These are phyloP conservation scores for Thaumetopoea pityocampa DNA, from an alignment of 1,140 invertebrate genomes.

Conservation along the genomic window DNA sequence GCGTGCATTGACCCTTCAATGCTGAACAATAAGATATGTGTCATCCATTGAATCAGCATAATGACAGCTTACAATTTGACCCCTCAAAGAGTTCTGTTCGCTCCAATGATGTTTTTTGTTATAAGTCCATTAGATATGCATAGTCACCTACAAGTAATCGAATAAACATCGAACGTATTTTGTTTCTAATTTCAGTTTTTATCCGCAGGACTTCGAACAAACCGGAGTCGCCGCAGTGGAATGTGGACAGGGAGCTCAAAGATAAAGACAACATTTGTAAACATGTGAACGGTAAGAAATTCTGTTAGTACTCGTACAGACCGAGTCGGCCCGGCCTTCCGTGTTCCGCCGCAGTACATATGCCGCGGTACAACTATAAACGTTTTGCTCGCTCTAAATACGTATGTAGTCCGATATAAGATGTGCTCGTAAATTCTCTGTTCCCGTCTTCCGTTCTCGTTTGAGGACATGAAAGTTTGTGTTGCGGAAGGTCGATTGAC, in stretches of 20 bases:
- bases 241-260: slow-evolving; percentile 50
- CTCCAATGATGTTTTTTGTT: too few relatives aligned
- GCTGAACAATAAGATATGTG: slow-evolving; percentile 44
- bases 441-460: neutral
- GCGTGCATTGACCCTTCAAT: slow-evolving; percentile 58
- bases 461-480: slow-evolving; percentile 23
- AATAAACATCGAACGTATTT: slow-evolving; percentile 12
- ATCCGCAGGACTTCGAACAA: slow-evolving; percentile 56
- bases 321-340: slow-evolving; percentile 2
- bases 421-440: neutral
- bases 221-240: slow-evolving; percentile 61
- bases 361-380: slow-evolving; percentile 1
- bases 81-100: slow-evolving; percentile 1
- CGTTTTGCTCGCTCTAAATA: slow-evolving; percentile 8
- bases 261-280: slow-evolving; percentile 58
- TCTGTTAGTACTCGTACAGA: slow-evolving; percentile 1
- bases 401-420: neutral
- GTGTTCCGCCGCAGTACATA: neutral
- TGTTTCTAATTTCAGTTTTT: slow-evolving; percentile 34
- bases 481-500: slow-evolving; percentile 54
- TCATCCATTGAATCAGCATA: slow-evolving; percentile 41
- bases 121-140: too few relatives aligned
- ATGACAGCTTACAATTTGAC: slow-evolving; percentile 22
- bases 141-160: too few relatives aligned
- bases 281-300: slow-evolving; percentile 61